phyloP scores from a whole-genome alignment of 1,140 invertebrate species.

The Calliopsis andreniformis region DNA sequence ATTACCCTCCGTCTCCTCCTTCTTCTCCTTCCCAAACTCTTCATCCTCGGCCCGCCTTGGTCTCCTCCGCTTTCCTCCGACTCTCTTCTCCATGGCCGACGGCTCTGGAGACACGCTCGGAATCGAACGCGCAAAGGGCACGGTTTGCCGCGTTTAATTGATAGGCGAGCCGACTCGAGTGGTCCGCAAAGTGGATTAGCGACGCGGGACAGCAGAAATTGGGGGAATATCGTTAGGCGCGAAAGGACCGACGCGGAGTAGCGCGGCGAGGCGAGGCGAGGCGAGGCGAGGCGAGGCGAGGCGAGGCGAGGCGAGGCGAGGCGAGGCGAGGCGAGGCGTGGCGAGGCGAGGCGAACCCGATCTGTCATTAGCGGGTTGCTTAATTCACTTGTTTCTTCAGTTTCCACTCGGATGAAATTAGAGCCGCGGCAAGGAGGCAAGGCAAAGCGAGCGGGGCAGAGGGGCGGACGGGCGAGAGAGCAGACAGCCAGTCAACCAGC shows the following conservation, averaged over 20 bases:
- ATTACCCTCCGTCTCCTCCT: conserved; percentile 61
- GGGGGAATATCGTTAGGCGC: conserved; percentile 59
- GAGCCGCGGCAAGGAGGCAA: conserved; percentile 58
- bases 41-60: conserved; percentile 49
- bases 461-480: not conserved
- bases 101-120: not conserved
- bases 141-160: conserved; percentile 33
- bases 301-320: not conserved
- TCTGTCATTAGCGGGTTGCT: conserved; percentile 77
- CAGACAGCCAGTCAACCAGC: conserved; percentile 38
- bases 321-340: not conserved
- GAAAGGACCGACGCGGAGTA: conserved; percentile 20
- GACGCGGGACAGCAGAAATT: conserved; percentile 56
- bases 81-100: not conserved
- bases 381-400: conserved; percentile 80
- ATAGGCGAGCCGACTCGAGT: conserved; percentile 4
- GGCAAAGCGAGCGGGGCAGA: not conserved
- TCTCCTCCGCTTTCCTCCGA: conserved; percentile 49
- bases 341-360: conserved; percentile 69
- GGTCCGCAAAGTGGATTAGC: conserved; percentile 55
- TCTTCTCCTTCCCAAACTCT: conserved; percentile 52
- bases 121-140: not conserved
- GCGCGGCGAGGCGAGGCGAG: too few species aligned
- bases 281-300: conserved; percentile 15
- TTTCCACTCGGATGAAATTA: conserved; percentile 79